phyloP scores from a whole-genome alignment of 2,888 invertebrate species.

The Pammene fasciana region DNA sequence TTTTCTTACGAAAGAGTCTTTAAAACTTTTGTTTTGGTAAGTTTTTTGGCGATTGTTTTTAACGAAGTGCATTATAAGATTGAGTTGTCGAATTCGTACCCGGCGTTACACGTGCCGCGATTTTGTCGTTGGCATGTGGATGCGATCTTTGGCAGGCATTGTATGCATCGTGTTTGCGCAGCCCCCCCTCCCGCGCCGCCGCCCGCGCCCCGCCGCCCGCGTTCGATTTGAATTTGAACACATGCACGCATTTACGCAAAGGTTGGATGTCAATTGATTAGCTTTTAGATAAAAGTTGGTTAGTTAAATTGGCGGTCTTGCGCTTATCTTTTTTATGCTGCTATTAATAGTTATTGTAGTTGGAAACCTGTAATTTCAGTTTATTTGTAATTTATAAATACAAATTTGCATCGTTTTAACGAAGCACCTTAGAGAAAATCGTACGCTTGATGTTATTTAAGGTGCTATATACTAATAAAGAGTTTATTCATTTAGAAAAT shows the following conservation, averaged over 20 bases:
- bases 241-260: constrained; percentile 57
- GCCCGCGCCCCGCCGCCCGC: constrained; percentile 44
- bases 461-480: too few relatives aligned
- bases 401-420: background rate
- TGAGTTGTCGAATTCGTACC: constrained; percentile 61
- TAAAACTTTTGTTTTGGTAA: background rate
- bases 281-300: constrained; percentile 35
- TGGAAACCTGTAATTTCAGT: background rate
- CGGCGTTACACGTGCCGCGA: constrained; percentile 79
- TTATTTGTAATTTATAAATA: background rate
- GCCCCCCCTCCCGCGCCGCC: constrained; percentile 52
- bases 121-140: constrained; percentile 67
- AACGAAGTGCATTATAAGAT: constrained; percentile 48
- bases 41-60: constrained; percentile 8
- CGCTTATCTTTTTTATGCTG: constrained; percentile 2
- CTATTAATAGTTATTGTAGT: background rate
- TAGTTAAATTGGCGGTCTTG: constrained; percentile 10
- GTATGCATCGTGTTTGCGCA: constrained; percentile 80
- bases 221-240: constrained; percentile 52
- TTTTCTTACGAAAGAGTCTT: background rate
- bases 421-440: background rate
- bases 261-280: constrained; percentile 45
- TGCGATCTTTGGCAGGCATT: constrained; percentile 81
- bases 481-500: too few relatives aligned
- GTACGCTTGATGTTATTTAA: background rate